Evolutionary conservation across 1,140 invertebrate species (phyloP).

Genomic region (Scylla paramamosain): DNA sequence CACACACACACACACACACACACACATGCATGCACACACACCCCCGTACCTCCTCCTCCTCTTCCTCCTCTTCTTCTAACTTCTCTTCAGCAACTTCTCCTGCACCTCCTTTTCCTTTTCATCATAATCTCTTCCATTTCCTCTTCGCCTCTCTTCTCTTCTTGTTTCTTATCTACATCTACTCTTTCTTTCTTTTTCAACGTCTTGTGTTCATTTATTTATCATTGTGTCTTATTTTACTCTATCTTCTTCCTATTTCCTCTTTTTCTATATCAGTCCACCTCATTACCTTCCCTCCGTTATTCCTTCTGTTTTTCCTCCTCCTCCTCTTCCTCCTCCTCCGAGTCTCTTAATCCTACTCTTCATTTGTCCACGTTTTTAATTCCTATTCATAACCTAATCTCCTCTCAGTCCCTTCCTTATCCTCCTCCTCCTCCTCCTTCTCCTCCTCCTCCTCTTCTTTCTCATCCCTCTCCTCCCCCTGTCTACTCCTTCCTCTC

Average conservation of each 20-base stretch:
- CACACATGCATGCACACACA: background rate
- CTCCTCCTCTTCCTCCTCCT: background rate
- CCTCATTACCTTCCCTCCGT: too few species aligned
- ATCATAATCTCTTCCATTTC: background rate
- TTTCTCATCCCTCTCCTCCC: background rate
- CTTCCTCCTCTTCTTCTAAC: background rate
- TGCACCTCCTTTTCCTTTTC: too few species aligned
- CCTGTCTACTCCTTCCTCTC: background rate
- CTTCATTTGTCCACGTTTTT: background rate
- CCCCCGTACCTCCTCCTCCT: too few species aligned
- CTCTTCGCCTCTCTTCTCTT: background rate
- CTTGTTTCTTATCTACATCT: background rate
- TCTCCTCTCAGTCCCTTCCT: background rate
- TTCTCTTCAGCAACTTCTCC: background rate
- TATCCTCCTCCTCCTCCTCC: background rate
- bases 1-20: constrained; percentile 12
- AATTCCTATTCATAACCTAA: constrained; percentile 1
- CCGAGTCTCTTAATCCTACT: background rate
- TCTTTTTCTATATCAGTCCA: background rate
- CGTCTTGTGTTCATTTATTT: background rate
- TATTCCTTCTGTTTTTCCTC: too few species aligned
- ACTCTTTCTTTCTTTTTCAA: background rate
- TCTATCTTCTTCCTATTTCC: background rate
- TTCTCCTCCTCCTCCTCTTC: background rate
- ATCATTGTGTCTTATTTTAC: background rate